phyloP scores from a whole-genome alignment of 1,140 invertebrate species.

The Euschistus heros region DNA sequence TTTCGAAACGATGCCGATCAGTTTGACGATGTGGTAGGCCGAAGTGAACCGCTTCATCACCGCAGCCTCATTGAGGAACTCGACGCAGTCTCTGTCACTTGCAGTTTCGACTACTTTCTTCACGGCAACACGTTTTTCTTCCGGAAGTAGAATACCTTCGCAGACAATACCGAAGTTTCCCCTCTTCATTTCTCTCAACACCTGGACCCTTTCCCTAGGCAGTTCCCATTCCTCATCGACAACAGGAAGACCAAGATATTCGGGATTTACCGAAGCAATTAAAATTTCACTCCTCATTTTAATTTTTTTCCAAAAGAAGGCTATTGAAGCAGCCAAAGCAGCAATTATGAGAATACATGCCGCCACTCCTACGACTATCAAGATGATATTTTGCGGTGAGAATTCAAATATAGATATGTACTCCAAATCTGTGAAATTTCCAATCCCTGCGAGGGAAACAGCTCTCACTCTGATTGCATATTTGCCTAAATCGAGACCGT shows the following conservation, averaged over 20 bases:
- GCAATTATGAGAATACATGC: slow-evolving; percentile 18
- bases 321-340: neutral
- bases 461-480: slow-evolving; percentile 25
- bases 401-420: slow-evolving; percentile 24
- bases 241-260: slow-evolving; percentile 25
- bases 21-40: slow-evolving; percentile 83
- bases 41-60: slow-evolving; percentile 76
- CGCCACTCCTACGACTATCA: slow-evolving; percentile 18
- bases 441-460: slow-evolving; percentile 28
- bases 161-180: slow-evolving; percentile 95
- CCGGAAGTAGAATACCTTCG: slow-evolving; percentile 52
- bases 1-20: slow-evolving; percentile 89
- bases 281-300: slow-evolving; percentile 20
- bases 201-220: slow-evolving; percentile 64
- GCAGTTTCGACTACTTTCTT: slow-evolving; percentile 90
- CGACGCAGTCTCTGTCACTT: slow-evolving; percentile 62
- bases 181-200: slow-evolving; percentile 74
- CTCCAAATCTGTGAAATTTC: slow-evolving; percentile 21
- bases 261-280: slow-evolving; percentile 29
- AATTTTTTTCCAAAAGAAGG: slow-evolving; percentile 25
- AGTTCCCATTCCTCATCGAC: slow-evolving; percentile 94
- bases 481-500: slow-evolving; percentile 9
- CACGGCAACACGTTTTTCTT: slow-evolving; percentile 58
- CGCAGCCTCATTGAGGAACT: slow-evolving; percentile 89
- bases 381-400: slow-evolving; percentile 11